Conservation (phyloP, 2,888 invertebrate species). For the Cephus spinipes region DNA sequence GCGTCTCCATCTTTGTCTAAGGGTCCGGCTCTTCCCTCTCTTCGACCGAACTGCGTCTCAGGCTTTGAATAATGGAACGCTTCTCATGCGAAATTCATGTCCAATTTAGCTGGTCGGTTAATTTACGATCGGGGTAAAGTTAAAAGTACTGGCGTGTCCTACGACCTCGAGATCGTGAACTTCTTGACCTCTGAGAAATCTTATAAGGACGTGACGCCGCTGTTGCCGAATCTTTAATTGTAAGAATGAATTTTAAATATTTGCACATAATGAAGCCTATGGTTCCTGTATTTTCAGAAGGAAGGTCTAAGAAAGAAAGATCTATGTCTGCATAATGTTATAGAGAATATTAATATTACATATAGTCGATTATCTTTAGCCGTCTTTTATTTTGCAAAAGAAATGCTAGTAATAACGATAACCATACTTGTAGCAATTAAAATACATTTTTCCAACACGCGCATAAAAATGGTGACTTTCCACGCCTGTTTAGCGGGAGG, state of each 20-base stretch:
- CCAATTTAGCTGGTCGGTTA: conserved; percentile 50
- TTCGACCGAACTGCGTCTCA: neutral
- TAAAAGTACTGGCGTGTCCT: conserved; percentile 22
- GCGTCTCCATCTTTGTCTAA: neutral
- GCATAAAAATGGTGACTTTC: too few relatives aligned
- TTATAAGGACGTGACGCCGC: neutral
- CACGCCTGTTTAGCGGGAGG: too few relatives aligned
- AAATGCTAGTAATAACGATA: too few relatives aligned
- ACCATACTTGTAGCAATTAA: too few relatives aligned
- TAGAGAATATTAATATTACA: too few relatives aligned
- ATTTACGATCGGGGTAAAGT: conserved; percentile 48
- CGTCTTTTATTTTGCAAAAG: too few relatives aligned
- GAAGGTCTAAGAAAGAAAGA: neutral
- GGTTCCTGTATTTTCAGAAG: neutral
- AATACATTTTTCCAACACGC: too few relatives aligned
- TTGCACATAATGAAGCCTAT: neutral
- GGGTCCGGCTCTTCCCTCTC: neutral
- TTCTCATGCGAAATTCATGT: conserved; percentile 53
- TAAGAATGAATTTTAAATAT: neutral
- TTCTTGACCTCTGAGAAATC: neutral
- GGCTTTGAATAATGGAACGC: conserved; percentile 47
- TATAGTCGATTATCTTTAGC: too few relatives aligned
- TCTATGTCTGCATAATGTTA: neutral
- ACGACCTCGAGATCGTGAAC: neutral
- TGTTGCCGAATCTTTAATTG: neutral